Evolutionary conservation across 2,113 vertebrate species (phyloP), one percentile per base, ranked within the genome.

Genomic region (Platichthys flesus): DNA sequence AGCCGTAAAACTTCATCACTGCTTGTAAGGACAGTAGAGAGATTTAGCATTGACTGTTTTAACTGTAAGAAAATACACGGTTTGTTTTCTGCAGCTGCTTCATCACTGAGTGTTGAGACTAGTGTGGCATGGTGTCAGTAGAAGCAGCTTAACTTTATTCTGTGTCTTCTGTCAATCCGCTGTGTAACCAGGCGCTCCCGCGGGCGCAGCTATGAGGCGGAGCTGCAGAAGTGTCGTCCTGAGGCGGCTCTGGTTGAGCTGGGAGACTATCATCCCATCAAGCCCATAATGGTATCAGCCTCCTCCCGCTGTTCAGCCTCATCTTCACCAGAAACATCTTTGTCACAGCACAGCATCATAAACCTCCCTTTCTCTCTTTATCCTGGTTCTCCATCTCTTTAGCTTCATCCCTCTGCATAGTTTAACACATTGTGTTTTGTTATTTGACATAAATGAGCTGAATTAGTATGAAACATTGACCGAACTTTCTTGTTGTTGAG

Each of bases 251-350:
- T 90, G 0, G 77, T 99, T 40, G 96, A 98, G 49, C 95, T 96
- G 85, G 96, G 96, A 0, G 98, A 99, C 73, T 97, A 97, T 74
- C 98, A 99, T 71, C 98, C 98, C 0, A 94, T 99, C 57, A 99
- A 99, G 79, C 94, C 96, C 67, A 98, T 99, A 78, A 97, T 95
- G 51, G 97, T 94, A 66, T 67, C 16, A 37, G 14, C 23, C 2
- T 37, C 47, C 21, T 5, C 3, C 31, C 49, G 0, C 2, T 12
- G 35, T 60, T 40, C 18, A 23, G 5, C 26, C 26, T 37, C 28
- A 15, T 76, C 20, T 0, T 21, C 9, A 57, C 55, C 4, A 47
- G 3, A 76, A 42, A 31, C 37, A 47, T 28, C 24, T 59, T 9
- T n/a, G 3, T 20, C 20, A 35, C 28, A 15, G 37, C 21, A 45